These are phyloP conservation scores for Dioctria linearis DNA, from an alignment of 2,888 invertebrate species.

Conservation along the genomic window DNA sequence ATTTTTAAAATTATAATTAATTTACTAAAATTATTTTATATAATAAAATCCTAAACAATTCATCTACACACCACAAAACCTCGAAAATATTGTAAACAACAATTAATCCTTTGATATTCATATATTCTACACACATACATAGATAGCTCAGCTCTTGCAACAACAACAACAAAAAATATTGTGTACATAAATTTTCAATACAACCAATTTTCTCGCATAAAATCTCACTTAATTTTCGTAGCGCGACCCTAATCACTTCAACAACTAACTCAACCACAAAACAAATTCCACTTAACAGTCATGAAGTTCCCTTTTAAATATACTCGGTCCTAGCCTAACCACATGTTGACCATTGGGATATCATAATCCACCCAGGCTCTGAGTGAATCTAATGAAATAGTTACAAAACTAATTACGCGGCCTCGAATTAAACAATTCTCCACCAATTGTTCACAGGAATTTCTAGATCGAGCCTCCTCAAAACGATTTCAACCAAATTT, in stretches of 20 bases:
- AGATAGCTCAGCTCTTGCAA: neutral
- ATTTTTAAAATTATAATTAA: too few relatives aligned
- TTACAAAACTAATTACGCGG: constrained; percentile 58
- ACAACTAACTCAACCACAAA: constrained; percentile 54
- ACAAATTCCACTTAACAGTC: constrained; percentile 55
- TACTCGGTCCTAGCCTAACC: constrained; percentile 33
- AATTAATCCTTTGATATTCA: too few relatives aligned
- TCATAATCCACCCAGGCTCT: constrained; percentile 45
- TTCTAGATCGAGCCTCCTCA: constrained; percentile 35
- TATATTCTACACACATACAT: too few relatives aligned
- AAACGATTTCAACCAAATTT: constrained; percentile 45
- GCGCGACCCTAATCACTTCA: constrained; percentile 52
- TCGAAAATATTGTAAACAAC: too few relatives aligned
- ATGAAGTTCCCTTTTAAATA: constrained; percentile 48
- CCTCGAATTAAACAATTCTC: constrained; percentile 53
- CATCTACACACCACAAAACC: too few relatives aligned
- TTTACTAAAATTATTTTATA: too few relatives aligned
- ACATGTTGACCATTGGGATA: constrained; percentile 54
- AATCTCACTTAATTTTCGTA: constrained; percentile 39
- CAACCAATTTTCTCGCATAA: constrained; percentile 38
- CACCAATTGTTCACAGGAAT: constrained; percentile 39
- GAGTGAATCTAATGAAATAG: constrained; percentile 54
- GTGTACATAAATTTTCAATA: constrained; percentile 25
- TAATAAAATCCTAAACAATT: too few relatives aligned
- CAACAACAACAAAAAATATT: too few relatives aligned